phyloP scores from a whole-genome alignment of 2,113 vertebrate genomes.

The Catharus minimus region DNA sequence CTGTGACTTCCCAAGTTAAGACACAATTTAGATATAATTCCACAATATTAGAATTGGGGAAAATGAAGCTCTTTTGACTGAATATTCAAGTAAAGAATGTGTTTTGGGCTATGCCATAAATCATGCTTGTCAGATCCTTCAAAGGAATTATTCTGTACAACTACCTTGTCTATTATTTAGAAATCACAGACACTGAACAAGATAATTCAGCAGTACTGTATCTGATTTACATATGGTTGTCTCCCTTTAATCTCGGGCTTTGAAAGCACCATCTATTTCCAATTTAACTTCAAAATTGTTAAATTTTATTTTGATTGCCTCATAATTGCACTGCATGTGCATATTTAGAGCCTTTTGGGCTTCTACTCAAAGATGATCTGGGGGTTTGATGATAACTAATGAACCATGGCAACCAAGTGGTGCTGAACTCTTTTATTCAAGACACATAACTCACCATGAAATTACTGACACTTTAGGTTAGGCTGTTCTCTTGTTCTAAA shows the following conservation, averaged over 20 bases:
- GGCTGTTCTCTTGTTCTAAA: slow-evolving; percentile 35
- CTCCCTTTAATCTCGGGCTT: slow-evolving; percentile 69
- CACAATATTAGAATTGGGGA: slow-evolving; percentile 64
- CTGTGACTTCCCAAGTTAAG: slow-evolving; percentile 63
- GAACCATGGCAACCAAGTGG: slow-evolving; percentile 62
- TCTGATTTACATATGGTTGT: slow-evolving; percentile 70
- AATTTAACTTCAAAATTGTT: slow-evolving; percentile 72
- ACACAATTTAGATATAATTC: slow-evolving; percentile 70
- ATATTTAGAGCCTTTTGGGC: slow-evolving; percentile 49
- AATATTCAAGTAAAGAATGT: slow-evolving; percentile 67
- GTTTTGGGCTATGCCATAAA: slow-evolving; percentile 71
- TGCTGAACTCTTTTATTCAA: slow-evolving; percentile 60
- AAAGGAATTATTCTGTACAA: slow-evolving; percentile 66
- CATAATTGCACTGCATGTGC: slow-evolving; percentile 61
- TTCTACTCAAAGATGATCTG: slow-evolving; percentile 50
- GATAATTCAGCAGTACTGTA: slow-evolving; percentile 55
- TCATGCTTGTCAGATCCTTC: slow-evolving; percentile 76
- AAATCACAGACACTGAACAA: slow-evolving; percentile 65
- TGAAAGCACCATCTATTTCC: slow-evolving; percentile 71
- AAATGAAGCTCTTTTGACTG: slow-evolving; percentile 67
- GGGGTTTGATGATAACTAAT: slow-evolving; percentile 68
- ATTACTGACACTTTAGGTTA: slow-evolving; percentile 53
- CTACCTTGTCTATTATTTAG: slow-evolving; percentile 76
- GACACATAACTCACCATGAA: slow-evolving; percentile 65
- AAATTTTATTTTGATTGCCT: slow-evolving; percentile 73